Evolutionary conservation across 1,140 invertebrate species (phyloP).

Genomic region (Asobara japonica): DNA sequence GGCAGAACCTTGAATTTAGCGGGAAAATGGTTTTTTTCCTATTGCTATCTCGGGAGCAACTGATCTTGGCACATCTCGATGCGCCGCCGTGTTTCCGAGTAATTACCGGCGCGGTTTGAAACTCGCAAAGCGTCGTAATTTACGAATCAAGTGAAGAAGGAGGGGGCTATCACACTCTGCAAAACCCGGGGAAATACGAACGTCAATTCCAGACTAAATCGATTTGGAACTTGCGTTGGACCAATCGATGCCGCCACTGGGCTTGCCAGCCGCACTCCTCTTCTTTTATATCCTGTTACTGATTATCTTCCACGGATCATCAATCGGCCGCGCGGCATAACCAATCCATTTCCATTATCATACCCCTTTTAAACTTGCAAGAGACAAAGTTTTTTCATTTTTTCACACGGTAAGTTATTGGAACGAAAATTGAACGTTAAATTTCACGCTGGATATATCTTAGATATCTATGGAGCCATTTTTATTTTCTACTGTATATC

Average conservation of each 20-base stretch:
- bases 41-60: neutral
- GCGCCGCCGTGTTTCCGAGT: constrained; percentile 2
- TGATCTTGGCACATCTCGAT: neutral
- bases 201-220: constrained; percentile 22
- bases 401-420: too few species aligned
- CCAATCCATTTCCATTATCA: too few species aligned
- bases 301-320: neutral
- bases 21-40: neutral
- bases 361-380: too few species aligned
- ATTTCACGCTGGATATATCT: too few species aligned
- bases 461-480: too few species aligned
- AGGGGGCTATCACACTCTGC: neutral
- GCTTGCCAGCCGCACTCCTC: constrained; percentile 9
- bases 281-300: neutral
- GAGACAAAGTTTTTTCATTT: too few species aligned
- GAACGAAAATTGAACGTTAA: too few species aligned
- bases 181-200: constrained; percentile 14
- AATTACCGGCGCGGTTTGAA: constrained; percentile 6
- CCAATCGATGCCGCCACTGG: neutral
- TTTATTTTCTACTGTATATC: too few species aligned
- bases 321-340: too few species aligned
- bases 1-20: neutral
- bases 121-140: constrained; percentile 2
- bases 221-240: neutral
- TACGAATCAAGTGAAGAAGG: neutral